Evolutionary conservation across 2,113 vertebrate species (phyloP), one percentile per base, ranked within the genome.

Genomic region (Emydocephalus ijimae): DNA sequence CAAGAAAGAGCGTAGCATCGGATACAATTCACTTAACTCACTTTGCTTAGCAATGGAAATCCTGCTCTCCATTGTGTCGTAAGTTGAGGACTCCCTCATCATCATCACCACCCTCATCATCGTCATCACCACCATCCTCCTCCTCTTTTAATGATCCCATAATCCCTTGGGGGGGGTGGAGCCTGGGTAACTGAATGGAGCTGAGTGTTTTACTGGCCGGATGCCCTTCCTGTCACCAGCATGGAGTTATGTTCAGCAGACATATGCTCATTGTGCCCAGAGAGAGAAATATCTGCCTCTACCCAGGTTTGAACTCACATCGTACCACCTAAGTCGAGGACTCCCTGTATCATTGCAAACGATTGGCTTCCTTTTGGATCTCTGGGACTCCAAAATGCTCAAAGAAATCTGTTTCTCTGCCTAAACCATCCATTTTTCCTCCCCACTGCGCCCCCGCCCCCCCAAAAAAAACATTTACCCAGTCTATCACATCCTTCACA

Each of bases 401-500:
- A 20, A 39, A 39, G 34, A 2, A 20, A 81, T 39, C n/a, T 5
- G 3, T 81, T 81, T 18, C n/a, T 81, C 69, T 20, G 14, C 69
- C 14, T 74, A 74, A 74, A 64, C 29, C 61, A 5, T 29, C 29
- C 1, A 5, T n/a, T 69, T 24, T 12, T 20, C n/a, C 14, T 18
- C 5, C 14, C n/a, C 18, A 14, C 43, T 0, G 45, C 45, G 1
- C 34, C 5, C 8, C 48, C 6, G 6, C n/a, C n/a, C n/a, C n/a
- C n/a, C n/a, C n/a, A n/a, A 0, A 7, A 50, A 50, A 7, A 5
- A 7, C 23, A 92, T 94, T 94, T 95, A 99, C 99, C 99, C 98
- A 99, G 91, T 99, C 98, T 93, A 99, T 98, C 0, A 99, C 99
- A 91, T 99, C 98, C 96, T 98, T 98, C 92, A 99, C 98, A 89